Evolutionary conservation across 2,113 vertebrate genomes (phyloP).

Genomic region (Oreotragus oreotragus): DNA sequence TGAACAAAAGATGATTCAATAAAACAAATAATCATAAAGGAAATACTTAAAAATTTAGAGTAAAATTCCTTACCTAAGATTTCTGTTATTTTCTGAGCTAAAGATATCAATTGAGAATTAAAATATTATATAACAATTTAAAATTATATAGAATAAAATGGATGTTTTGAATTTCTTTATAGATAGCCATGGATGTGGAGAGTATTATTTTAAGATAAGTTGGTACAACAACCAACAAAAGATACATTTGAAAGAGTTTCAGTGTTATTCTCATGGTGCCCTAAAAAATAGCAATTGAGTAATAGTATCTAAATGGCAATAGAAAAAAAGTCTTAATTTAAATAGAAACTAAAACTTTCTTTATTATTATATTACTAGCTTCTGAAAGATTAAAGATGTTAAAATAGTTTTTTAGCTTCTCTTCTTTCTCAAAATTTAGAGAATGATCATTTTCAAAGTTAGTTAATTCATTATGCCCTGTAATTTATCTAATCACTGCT

Average conservation of each 20-base stretch:
- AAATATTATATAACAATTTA: not conserved
- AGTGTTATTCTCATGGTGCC: not conserved
- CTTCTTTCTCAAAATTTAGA: not conserved
- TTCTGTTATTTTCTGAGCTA: not conserved
- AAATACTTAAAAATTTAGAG: not conserved
- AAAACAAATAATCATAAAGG: not conserved
- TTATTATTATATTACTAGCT: not conserved
- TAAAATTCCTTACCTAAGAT: not conserved
- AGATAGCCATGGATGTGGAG: not conserved
- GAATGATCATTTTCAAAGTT: not conserved
- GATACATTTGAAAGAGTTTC: not conserved
- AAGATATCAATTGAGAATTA: not conserved
- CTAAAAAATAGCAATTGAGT: not conserved
- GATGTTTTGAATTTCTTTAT: not conserved
- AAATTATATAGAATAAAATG: not conserved
- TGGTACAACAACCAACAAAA: not conserved
- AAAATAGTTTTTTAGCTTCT: not conserved
- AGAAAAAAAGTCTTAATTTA: not conserved
- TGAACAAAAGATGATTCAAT: not conserved
- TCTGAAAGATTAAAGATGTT: not conserved
- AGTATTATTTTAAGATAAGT: not conserved
- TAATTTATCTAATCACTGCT: not conserved
- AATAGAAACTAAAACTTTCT: not conserved
- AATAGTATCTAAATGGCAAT: not conserved
- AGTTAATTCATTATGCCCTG: not conserved